Evolutionary conservation across 1,140 invertebrate species (phyloP), one percentile per base, ranked within the genome.

Genomic region (Dendrolimus kikuchii): DNA sequence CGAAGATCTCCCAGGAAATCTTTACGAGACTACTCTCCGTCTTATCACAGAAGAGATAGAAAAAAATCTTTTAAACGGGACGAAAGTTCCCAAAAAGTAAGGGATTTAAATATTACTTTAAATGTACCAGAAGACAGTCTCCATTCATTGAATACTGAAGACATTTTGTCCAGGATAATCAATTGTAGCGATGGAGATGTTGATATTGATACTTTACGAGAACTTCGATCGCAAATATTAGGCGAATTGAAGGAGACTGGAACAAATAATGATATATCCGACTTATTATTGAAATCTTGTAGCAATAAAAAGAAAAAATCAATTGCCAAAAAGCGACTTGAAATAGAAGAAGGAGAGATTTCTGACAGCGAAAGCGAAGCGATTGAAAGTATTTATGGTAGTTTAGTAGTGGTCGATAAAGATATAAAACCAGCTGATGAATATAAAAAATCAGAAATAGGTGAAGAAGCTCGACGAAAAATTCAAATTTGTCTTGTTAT

Each of bases 281-380:
- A 86, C 53, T 66, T 84, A 44, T 75, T 86, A 56, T 57, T 86
- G n/a, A 76, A 79, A 60, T 86, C 83, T 38, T 86, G 77, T 51
- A 71, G 76, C 49, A 72, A 62, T 6, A 77, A 71, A 55, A 62
- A 61, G 38, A 68, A 62, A 42, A 59, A 59, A 38, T 38, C 9
- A 36, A 63, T 37, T 48, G 38, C 42, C 6, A 66, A 62, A 53
- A 69, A 64, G 52, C 70, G 63, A 46, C 59, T 70, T 40, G 87
- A 88, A 60, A 59, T 83, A 10, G 81, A 88, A 60, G 86, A 88
- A 62, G 83, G 86, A 3, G 82, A 88, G 66, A 53, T 87, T 43
- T 82, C 83, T 10, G 83, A 86, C 46, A 86, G 86, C 63, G 86
- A 89, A 60, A 86, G 82, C 65, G 85, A 89, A 66, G 68, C 77